Percentiles rank a stretch among this genome's conserved stretches.
Evolutionary conservation across 2,888 invertebrate species (phyloP).

Genomic region (Eudasyphora cyanicolor): DNA sequence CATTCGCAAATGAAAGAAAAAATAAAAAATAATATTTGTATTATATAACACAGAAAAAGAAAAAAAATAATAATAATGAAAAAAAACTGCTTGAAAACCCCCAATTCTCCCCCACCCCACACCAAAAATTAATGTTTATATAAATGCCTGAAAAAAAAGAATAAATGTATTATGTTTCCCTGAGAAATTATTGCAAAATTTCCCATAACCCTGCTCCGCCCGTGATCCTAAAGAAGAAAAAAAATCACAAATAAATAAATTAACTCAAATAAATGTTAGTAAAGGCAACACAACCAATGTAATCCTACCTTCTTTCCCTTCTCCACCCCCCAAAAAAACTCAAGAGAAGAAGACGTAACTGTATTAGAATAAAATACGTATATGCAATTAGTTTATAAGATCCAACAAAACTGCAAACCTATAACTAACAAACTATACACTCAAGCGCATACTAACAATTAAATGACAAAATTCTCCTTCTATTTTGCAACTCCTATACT

Average conservation of each 20-base stretch:
- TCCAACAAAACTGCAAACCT: background rate
- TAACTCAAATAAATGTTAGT: background rate
- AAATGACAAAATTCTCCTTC: background rate
- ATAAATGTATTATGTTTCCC: slow-evolving; percentile 59
- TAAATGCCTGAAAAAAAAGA: background rate
- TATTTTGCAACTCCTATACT: background rate
- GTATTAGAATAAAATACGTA: slow-evolving; percentile 45
- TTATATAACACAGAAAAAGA: slow-evolving; percentile 2
- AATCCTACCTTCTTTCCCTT: background rate
- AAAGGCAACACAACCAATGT: background rate
- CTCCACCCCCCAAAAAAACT: slow-evolving; percentile 11
- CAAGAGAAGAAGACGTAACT: background rate
- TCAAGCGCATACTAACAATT: background rate
- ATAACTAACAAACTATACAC: slow-evolving; percentile 8
- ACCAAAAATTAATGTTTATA: slow-evolving; percentile 19
- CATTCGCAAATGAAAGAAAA: slow-evolving; percentile 2
- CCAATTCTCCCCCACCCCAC: too few species aligned
- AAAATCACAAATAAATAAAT: slow-evolving; percentile 8
- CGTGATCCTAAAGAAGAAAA: too few species aligned
- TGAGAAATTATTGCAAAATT: slow-evolving; percentile 37
- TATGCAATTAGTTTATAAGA: slow-evolving; percentile 55
- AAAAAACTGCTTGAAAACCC: background rate
- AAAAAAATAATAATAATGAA: background rate
- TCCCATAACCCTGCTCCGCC: too few species aligned
- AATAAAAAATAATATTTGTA: slow-evolving; percentile 35